Base-by-base conservation (phyloP, 2,888 invertebrate species). In the Pheosia tremula region DNA sequence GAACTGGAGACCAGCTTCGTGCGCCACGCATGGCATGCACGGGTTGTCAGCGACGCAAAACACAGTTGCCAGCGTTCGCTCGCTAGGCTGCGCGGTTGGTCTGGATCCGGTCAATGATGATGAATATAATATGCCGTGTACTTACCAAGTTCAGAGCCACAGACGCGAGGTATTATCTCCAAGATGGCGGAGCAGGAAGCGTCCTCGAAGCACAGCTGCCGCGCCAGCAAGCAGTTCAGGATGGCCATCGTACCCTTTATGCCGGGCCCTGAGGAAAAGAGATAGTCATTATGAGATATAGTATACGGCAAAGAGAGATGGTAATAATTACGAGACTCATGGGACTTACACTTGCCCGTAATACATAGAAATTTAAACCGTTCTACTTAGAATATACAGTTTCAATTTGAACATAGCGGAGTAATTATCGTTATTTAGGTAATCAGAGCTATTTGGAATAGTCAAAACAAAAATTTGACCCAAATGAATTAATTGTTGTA, bases 111-210 rank as follows among this genome's bases (percentile, higher is more conserved):
- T 24, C 24, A 24, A 24, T 24, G 24, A 24, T 24, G 24, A 24
- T 24, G 2, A 24, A 24, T 24, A 24, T 24, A 24, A 24, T 24
- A 24, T 24, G 24, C 24, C 24, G 24, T 24, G 1, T 6, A 94
- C 96, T 96, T 89, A 98, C 98, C 98, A 88, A 97, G 96, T 95
- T 98, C 98, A 72, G 97, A 97, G 71, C 98, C 98, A 90, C 98
- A 98, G 78, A 98, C 97, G 79, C 98, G 95, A 61, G 98, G 98
- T 85, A 98, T 97, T 83, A 98, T 97, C 93, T 98, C 97, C 86
- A 98, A 91, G 88, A 98, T 98, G 70, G 98, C 97, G 74, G 97
- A 97, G 93, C 98, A 98, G 74, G 97, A 97, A 67, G 97, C 95
- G 93, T 98, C 97, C 85, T 98, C 97, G 90, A 97, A 97, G 93